Conservation (phyloP, 2,888 invertebrate species). For the Trachelus tabidus region DNA sequence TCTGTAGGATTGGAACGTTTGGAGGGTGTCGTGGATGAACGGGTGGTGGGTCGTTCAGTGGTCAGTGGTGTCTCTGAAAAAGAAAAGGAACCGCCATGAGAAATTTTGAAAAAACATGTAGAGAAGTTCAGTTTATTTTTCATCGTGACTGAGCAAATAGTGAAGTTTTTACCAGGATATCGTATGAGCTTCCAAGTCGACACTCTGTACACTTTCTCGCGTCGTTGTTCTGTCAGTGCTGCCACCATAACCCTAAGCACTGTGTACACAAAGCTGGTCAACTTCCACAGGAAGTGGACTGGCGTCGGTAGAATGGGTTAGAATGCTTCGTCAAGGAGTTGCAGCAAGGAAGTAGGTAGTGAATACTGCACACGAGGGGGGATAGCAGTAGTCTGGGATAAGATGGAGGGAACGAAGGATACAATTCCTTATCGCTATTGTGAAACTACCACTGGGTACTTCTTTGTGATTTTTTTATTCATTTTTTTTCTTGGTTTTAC, state of each 20-base stretch:
- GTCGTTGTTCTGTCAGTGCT: not conserved
- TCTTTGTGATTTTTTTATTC: not conserved
- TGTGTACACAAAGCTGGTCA: not conserved
- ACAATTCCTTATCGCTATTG: slow-evolving; percentile 14
- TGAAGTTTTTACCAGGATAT: not conserved
- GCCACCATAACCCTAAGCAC: not conserved
- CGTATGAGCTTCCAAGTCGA: not conserved
- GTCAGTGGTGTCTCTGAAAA: slow-evolving; percentile 45
- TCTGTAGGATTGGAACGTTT: slow-evolving; percentile 67
- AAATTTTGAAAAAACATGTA: too few species aligned
- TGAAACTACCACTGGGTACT: not conserved
- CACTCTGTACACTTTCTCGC: not conserved
- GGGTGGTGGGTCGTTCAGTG: slow-evolving; percentile 30
- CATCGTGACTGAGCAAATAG: not conserved
- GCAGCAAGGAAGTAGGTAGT: slow-evolving; percentile 5
- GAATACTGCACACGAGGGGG: not conserved
- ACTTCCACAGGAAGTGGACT: not conserved
- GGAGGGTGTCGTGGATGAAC: slow-evolving; percentile 46
- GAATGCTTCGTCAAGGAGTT: slow-evolving; percentile 32
- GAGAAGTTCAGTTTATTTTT: not conserved
- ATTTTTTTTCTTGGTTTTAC: not conserved
- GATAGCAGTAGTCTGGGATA: not conserved
- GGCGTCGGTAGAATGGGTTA: slow-evolving; percentile 14
- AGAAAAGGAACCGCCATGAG: not conserved
- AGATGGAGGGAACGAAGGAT: slow-evolving; percentile 13